Evolutionary conservation across 2,888 invertebrate species (phyloP), one percentile per base, ranked within the genome.

Genomic region (Epiblema foenella): DNA sequence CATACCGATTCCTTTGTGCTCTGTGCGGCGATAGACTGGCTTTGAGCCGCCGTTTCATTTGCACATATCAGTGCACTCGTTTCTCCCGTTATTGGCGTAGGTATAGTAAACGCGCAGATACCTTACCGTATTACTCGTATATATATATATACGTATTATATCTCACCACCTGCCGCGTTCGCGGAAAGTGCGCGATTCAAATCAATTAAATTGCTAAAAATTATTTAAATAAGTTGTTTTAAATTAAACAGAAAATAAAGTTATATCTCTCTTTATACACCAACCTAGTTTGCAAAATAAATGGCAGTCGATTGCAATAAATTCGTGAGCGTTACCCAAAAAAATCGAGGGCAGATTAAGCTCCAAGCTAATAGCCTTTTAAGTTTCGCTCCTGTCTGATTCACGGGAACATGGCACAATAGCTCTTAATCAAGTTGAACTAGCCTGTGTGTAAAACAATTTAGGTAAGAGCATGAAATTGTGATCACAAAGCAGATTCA

Each of bases 1-100:
- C 15, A 18, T 33, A 3, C 33, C 33, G 33, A 7, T 20, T 52
- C 20, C 29, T 56, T 29, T 56, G 54, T 56, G 54, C 29, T 56
- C 12, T 56, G 54, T 56, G 54, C 29, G 15, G 29, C 54, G 54
- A 56, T 56, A 24, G n/a, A 24, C 29, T n/a, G 54, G 24, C 54
- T 54, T 24, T 54, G 24, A 54, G 29, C 18, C 15, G 24, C 29
- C 29, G 54, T 56, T 56, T 54, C 54, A 54, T 29, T 54, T 54
- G 54, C 24, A 54, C 54, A 54, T 24, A 24, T 54, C 54, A 54
- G 24, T 15, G 24, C 24, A 54, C 24, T 18, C 54, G 24, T 24
- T 24, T 8, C 10, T n/a, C 15, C 4, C 54, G 54, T 5, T 24
- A 54, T 54, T 54, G 54, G 15, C 12, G 24, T n/a, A n/a, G n/a